phyloP scores from a whole-genome alignment of 2,797 vertebrate species.

The Pangasius krempfi region DNA sequence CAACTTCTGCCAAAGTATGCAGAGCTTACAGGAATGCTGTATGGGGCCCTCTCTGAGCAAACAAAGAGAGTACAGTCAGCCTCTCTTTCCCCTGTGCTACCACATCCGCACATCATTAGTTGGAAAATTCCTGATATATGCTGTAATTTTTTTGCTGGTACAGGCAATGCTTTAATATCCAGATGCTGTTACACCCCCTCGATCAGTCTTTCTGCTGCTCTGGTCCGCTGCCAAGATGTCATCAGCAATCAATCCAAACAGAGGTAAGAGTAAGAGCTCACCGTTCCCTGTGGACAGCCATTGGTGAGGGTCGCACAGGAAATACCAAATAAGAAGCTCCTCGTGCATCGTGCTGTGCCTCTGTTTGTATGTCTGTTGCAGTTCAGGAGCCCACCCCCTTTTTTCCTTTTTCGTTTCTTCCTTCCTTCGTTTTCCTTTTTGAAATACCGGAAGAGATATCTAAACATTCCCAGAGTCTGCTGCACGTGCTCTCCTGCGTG shows the following conservation, averaged over 20 bases:
- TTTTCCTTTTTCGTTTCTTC: conserved; percentile 71
- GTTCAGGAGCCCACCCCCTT: conserved; percentile 50
- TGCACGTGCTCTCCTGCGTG: conserved; percentile 87
- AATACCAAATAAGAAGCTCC: conserved; percentile 85
- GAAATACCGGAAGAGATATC: conserved; percentile 82
- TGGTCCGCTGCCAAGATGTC: conserved; percentile 78
- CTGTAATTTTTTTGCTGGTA: conserved; percentile 90
- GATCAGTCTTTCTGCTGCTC: conserved; percentile 76
- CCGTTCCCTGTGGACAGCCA: conserved; percentile 78
- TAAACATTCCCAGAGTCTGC: conserved; percentile 88
- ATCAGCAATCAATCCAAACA: conserved; percentile 83
- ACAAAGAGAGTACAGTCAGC: conserved; percentile 99
- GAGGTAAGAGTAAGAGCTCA: conserved; percentile 63
- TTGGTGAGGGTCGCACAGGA: conserved; percentile 79
- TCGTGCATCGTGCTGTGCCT: conserved; percentile 78
- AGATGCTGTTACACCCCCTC: conserved; percentile 78
- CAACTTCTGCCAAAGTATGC: conserved; percentile 97
- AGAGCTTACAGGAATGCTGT: conserved; percentile 97
- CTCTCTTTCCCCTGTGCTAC: conserved; percentile 92
- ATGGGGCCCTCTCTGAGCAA: conserved; percentile 91
- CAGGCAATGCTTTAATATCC: conserved; percentile 90
- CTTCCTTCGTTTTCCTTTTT: conserved; percentile 81
- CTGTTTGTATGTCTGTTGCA: conserved; percentile 66
- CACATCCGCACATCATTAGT: conserved; percentile 99
- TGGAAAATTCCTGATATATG: conserved; percentile 99